phyloP scores from a whole-genome alignment of 2,797 vertebrate species.

The Myotis pilosus region DNA sequence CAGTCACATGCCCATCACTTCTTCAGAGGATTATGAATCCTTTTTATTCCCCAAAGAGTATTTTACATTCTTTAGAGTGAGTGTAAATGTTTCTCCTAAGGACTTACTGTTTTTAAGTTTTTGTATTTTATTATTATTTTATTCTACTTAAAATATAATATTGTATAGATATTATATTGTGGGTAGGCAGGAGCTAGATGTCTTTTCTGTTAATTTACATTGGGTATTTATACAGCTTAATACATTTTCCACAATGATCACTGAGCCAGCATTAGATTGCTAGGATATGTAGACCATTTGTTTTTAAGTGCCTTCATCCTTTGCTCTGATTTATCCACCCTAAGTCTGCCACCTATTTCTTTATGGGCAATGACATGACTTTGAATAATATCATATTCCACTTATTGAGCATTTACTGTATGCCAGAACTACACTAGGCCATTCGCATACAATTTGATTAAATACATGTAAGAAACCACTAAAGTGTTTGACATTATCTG shows the following conservation, averaged over 20 bases:
- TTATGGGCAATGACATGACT: conserved; percentile 11
- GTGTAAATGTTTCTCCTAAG: conserved; percentile 49
- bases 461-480: neutral
- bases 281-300: neutral
- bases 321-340: neutral
- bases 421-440: neutral
- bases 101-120: conserved; percentile 47
- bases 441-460: neutral
- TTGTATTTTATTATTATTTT: conserved; percentile 23
- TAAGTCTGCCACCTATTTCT: conserved; percentile 1
- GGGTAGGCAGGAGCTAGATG: neutral
- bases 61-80: conserved; percentile 39
- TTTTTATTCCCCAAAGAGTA: neutral
- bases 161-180: neutral
- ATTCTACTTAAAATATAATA: neutral
- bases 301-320: neutral
- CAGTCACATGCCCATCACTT: conserved; percentile 27
- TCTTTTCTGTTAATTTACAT: neutral
- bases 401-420: neutral
- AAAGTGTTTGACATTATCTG: neutral
- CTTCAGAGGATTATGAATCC: conserved; percentile 28
- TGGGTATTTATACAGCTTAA: neutral
- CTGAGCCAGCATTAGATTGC: neutral
- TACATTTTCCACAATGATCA: neutral
- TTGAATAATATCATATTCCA: neutral